A percentile compares a stretch with the other conserved stretches of the same genome.
phyloP scores from a whole-genome alignment of 2,888 invertebrate genomes.

The Uloborus plumipes region DNA sequence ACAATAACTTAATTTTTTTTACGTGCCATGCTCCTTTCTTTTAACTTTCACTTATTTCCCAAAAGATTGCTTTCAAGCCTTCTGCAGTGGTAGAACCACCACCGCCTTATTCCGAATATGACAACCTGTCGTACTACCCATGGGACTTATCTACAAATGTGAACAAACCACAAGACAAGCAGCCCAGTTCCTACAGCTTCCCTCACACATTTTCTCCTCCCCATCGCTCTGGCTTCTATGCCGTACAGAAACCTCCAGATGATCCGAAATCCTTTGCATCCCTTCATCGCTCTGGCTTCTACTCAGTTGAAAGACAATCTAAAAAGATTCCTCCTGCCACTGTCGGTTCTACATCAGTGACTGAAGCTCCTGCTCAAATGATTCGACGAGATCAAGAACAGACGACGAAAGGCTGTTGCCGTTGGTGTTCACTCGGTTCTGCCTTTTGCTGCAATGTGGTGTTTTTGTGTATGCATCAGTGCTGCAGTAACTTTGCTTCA shows the following conservation, averaged over 20 bases:
- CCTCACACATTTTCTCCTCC: conserved; percentile 26
- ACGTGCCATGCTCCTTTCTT: neutral
- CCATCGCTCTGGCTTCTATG: conserved; percentile 41
- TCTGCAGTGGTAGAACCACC: conserved; percentile 26
- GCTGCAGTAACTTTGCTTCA: conserved; percentile 37
- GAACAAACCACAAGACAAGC: conserved; percentile 1
- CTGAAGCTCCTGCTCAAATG: no score
- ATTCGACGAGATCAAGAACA: no score
- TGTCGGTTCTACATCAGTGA: no score
- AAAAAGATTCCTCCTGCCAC: no score
- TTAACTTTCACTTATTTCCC: neutral
- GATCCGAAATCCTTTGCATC: neutral
- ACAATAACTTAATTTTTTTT: no score
- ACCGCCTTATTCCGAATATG: conserved; percentile 48
- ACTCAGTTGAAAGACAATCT: no score
- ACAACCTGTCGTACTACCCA: conserved; percentile 39
- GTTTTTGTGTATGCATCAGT: conserved; percentile 29
- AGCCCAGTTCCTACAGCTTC: conserved; percentile 25
- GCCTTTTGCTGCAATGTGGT: conserved; percentile 19
- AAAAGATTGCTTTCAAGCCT: conserved; percentile 11
- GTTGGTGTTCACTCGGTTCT: conserved; percentile 15
- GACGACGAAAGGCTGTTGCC: neutral
- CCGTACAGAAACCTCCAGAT: conserved; percentile 13
- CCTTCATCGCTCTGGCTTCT: no score
- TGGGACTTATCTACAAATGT: conserved; percentile 6